Conservation (phyloP, 2,888 invertebrate species). For the Mellilla xanthometata region DNA sequence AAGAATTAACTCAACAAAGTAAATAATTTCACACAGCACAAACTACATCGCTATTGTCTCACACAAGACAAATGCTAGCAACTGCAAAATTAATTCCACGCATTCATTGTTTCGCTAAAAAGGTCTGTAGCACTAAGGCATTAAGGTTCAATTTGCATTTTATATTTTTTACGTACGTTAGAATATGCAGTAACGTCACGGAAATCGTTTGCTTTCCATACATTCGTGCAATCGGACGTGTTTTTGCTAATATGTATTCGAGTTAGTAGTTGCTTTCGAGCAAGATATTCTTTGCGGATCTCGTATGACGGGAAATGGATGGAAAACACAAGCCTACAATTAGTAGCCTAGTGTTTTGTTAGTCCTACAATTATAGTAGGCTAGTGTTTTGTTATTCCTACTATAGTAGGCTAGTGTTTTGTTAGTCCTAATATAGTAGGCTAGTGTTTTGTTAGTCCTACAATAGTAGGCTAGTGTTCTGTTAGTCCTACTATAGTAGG, state of each 20-base stretch:
- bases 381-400: no score
- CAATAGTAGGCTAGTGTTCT: no score
- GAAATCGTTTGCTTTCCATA: conserved; percentile 57
- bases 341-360: no score
- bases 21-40: no score
- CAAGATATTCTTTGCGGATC: conserved; percentile 11
- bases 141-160: conserved; percentile 25
- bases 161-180: conserved; percentile 28
- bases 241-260: conserved; percentile 44
- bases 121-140: conserved; percentile 20
- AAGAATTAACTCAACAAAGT: no score
- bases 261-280: conserved; percentile 25
- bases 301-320: conserved; percentile 1
- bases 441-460: no score
- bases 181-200: conserved; percentile 48
- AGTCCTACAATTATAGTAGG: no score
- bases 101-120: conserved; percentile 19
- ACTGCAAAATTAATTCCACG: conserved; percentile 32
- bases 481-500: no score
- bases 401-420: no score
- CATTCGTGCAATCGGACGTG: conserved; percentile 39
- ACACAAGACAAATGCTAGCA: conserved; percentile 37
- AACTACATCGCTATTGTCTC: conserved; percentile 34
- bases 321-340: no score
- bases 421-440: no score